phyloP scores from a whole-genome alignment of 1,140 invertebrate species.

The Drosophila ironensis region DNA sequence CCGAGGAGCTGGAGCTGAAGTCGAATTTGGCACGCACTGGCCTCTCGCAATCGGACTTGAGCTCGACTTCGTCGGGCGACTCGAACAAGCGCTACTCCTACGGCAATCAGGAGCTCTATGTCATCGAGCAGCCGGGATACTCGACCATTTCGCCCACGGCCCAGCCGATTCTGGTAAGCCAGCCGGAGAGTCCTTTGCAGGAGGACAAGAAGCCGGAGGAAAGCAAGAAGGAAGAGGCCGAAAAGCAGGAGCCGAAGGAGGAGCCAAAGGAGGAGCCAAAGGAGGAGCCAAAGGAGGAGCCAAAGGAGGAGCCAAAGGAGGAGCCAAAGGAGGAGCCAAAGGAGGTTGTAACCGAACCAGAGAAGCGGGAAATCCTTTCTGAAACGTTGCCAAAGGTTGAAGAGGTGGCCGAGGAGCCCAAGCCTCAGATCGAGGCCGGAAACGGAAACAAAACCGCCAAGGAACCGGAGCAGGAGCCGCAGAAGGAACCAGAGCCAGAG shows the following conservation, averaged over 20 bases:
- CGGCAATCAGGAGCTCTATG: slow-evolving; percentile 89
- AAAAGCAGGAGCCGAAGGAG: neutral
- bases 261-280: too few species aligned
- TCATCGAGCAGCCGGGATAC: slow-evolving; percentile 87
- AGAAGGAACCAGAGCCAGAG: neutral
- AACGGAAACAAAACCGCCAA: too few species aligned
- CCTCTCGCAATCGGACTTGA: slow-evolving; percentile 89
- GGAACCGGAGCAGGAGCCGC: too few species aligned
- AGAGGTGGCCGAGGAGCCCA: too few species aligned
- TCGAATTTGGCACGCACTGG: slow-evolving; percentile 84
- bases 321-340: too few species aligned
- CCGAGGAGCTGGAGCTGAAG: slow-evolving; percentile 75
- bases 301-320: too few species aligned
- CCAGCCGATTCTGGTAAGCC: slow-evolving; percentile 21
- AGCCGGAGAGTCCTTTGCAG: neutral
- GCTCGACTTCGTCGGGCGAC: slow-evolving; percentile 86
- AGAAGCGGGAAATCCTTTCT: too few species aligned
- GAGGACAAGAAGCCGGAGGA: neutral
- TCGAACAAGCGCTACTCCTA: slow-evolving; percentile 89
- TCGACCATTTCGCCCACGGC: slow-evolving; percentile 62
- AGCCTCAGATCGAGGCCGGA: too few species aligned
- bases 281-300: too few species aligned
- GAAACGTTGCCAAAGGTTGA: too few species aligned
- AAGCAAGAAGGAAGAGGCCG: slow-evolving; percentile 77
- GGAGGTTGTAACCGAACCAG: too few species aligned